Conservation (phyloP, 2,888 invertebrate genomes). For the Nineta flava region DNA sequence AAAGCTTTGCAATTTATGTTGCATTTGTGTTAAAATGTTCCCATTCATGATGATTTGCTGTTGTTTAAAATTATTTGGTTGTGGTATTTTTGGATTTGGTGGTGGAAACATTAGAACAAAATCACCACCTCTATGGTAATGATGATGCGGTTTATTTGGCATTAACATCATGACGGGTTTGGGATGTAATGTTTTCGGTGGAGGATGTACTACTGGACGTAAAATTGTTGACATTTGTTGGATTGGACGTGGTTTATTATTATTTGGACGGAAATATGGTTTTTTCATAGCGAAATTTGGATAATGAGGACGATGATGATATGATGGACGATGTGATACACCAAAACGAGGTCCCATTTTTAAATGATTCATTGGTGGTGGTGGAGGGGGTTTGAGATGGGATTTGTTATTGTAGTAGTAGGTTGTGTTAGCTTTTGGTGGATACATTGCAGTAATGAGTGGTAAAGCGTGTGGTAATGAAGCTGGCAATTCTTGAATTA, state of each 20-base stretch:
- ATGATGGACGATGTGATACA: slow-evolving; percentile 1
- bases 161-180: slow-evolving; percentile 4
- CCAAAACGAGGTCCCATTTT: slow-evolving; percentile 2
- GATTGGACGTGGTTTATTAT: background rate
- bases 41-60: background rate
- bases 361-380: background rate
- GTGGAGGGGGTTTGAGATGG: background rate
- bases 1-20: background rate
- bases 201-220: background rate
- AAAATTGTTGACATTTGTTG: slow-evolving; percentile 3
- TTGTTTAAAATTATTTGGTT: background rate
- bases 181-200: slow-evolving; percentile 2
- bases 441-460: background rate
- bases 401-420: background rate
- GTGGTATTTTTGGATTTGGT: background rate
- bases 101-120: background rate
- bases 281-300: slow-evolving; percentile 5
- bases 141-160: background rate
- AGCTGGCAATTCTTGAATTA: background rate
- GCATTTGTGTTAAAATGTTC: background rate
- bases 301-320: background rate
- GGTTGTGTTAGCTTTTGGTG: background rate
- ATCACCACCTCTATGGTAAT: background rate
- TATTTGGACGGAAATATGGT: background rate
- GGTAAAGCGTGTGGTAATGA: background rate